A percentile compares a stretch with the other conserved stretches of the same genome.
Evolutionary conservation across 2,113 vertebrate species (phyloP).

Genomic region (Chamaea fasciata): DNA sequence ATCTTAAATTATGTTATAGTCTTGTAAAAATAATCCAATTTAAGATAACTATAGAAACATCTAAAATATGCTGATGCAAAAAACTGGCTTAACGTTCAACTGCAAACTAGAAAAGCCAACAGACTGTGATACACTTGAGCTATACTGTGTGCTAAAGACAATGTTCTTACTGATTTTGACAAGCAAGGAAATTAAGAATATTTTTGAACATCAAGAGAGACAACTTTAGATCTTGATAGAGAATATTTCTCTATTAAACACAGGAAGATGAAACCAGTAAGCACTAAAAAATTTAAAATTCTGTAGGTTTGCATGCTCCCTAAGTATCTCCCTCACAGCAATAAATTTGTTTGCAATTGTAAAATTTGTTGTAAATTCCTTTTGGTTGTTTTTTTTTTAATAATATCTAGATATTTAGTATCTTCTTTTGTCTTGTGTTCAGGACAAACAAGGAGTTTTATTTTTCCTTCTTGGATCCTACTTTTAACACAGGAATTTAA

Average conservation of each 20-base stretch:
- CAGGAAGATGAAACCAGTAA: not conserved
- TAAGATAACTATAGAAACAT: not conserved
- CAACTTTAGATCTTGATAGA: not conserved
- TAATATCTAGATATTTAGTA: not conserved
- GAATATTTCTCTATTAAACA: not conserved
- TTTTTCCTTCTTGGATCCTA: not conserved
- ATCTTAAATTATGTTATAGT: not conserved
- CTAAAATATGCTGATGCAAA: not conserved
- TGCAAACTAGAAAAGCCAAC: not conserved
- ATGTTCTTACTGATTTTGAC: not conserved
- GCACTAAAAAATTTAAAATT: not conserved
- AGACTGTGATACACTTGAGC: not conserved
- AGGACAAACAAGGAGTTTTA: not conserved
- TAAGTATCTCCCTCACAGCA: not conserved
- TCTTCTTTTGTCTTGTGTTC: not conserved
- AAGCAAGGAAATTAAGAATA: not conserved
- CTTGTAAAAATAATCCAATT: not conserved
- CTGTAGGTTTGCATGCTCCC: not conserved
- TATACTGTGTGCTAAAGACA: not conserved
- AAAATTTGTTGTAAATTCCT: not conserved
- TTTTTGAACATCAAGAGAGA: not conserved
- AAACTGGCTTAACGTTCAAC: not conserved
- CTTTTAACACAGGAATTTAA: not conserved
- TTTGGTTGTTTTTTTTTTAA: too few species aligned
- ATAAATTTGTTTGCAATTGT: not conserved